Percentiles rank a stretch among this genome's conserved stretches.
phyloP scores from a whole-genome alignment of 30 jellyfish, hydroid and myxozoan species.

The Aurelia sp. region DNA sequence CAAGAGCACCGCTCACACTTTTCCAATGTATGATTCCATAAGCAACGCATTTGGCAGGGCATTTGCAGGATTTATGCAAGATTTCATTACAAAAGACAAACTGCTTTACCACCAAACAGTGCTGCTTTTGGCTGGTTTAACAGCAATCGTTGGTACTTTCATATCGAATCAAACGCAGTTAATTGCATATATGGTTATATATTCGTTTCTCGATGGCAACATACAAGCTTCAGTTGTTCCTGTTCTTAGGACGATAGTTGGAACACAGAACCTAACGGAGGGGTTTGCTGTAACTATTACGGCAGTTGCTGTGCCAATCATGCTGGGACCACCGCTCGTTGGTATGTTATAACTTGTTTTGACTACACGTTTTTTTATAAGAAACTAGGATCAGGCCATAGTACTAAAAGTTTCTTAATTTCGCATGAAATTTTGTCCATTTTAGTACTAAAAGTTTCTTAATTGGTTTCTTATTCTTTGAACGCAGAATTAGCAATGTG shows the following conservation, averaged over 20 bases:
- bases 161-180: slow-evolving; percentile 13
- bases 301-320: slow-evolving; percentile 5
- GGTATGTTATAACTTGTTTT: slow-evolving; percentile 1
- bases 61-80: slow-evolving; percentile 3
- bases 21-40: slow-evolving; percentile 20
- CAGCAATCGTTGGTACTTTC: slow-evolving; percentile 23
- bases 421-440: no score
- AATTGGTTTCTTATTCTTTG: no score
- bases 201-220: slow-evolving; percentile 13
- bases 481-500: no score
- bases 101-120: neutral
- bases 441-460: no score
- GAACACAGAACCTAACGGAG: neutral
- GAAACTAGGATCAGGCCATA: no score
- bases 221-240: slow-evolving; percentile 4
- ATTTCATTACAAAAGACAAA: neutral
- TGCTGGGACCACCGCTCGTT: slow-evolving; percentile 37
- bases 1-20: neutral
- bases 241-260: slow-evolving; percentile 12
- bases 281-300: slow-evolving; percentile 13
- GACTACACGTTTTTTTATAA: no score
- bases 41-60: slow-evolving; percentile 25
- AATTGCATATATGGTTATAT: slow-evolving; percentile 9
- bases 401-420: no score
- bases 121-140: neutral